These are phyloP conservation scores for Dendrocopos noguchii DNA, from an alignment of 2,113 vertebrate species.

Conservation along the genomic window DNA sequence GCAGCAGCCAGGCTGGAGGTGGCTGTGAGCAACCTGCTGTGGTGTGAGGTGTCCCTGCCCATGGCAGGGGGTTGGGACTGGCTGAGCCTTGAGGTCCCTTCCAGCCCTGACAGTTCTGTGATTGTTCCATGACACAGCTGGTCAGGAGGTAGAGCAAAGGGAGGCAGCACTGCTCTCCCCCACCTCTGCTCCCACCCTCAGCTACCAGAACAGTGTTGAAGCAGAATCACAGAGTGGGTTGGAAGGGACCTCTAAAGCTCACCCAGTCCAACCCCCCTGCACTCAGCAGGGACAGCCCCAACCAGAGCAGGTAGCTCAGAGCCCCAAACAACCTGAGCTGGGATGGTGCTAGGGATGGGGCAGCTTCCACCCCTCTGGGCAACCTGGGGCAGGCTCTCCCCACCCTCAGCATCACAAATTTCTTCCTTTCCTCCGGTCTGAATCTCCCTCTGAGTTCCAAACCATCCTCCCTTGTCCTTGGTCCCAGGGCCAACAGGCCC, in stretches of 20 bases:
- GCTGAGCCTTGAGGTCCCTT: no score
- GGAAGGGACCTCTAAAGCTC: neutral
- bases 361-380: neutral
- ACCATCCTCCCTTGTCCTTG: neutral
- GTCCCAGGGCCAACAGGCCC: neutral
- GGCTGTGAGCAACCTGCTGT: no score
- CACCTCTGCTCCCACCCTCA: neutral
- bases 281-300: neutral
- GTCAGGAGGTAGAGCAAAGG: neutral
- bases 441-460: neutral
- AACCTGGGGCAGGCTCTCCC: neutral
- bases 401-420: neutral
- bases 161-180: neutral
- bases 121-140: no score
- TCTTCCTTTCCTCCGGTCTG: neutral
- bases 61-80: no score
- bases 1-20: no score
- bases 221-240: neutral
- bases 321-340: neutral
- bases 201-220: neutral
- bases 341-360: neutral
- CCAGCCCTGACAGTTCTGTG: no score
- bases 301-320: neutral
- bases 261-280: neutral
- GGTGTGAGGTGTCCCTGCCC: no score